Conservation (phyloP, 1,140 invertebrate species). For the Saccostrea glomerata region DNA sequence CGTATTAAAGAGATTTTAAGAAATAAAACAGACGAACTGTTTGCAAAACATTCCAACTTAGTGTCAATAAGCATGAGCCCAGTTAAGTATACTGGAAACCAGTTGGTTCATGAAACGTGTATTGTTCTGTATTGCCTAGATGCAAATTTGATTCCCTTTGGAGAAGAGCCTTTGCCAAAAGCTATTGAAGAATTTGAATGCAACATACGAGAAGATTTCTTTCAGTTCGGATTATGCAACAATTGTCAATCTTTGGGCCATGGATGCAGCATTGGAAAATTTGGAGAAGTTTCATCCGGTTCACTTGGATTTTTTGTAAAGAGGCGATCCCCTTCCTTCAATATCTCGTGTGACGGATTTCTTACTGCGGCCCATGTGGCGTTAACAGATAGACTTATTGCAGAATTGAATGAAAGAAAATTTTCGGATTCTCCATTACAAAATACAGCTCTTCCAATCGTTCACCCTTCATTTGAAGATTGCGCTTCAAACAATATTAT, state of each 20-base stretch:
- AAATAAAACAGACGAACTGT: neutral
- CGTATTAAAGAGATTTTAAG: neutral
- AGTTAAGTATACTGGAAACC: neutral
- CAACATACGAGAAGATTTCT: neutral
- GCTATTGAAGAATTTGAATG: neutral
- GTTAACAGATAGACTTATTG: no score
- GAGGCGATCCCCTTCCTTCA: neutral
- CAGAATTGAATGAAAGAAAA: no score
- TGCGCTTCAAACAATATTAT: no score
- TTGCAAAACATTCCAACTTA: neutral
- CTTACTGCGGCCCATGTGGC: neutral
- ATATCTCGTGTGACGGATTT: neutral
- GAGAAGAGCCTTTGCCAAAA: neutral
- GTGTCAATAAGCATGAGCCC: neutral
- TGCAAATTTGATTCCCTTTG: neutral
- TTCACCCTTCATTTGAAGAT: no score
- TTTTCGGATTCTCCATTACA: no score
- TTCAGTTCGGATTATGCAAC: neutral
- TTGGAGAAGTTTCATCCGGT: neutral
- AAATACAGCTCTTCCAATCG: no score
- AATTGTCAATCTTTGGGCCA: neutral
- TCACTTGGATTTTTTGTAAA: neutral
- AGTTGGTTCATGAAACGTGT: neutral
- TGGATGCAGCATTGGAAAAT: neutral
- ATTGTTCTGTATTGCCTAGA: neutral